Base-by-base conservation (phyloP, 1,140 invertebrate genomes). In the Pseudomyrmex gracilis region DNA sequence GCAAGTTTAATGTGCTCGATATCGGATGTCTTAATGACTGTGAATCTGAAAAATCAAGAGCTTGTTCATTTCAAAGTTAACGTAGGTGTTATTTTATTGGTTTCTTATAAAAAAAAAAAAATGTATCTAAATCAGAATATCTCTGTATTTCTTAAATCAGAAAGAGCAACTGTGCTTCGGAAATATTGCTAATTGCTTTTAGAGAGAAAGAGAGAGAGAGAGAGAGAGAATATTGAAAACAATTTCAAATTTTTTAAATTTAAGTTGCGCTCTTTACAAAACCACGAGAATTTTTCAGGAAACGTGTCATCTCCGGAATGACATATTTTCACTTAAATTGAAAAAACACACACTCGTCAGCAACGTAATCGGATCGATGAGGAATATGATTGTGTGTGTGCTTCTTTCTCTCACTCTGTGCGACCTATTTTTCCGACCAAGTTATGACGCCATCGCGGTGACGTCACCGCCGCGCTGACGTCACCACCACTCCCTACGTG, bases 381-480 rank as follows among this genome's bases (percentile, higher is more conserved):
- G 20, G 17, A 8, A 58, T 49, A 22, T 22, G 55, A 5, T 34
- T 70, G 10, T 13, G 2, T 13, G 2, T 24, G 0, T 5, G n/a
- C 57, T 34, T 20, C 66, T 43, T 22, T 24, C 53, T 61, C 57
- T 70, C 66, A 51, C 20, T 45, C 63, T 47, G 53, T 22, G 68
- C 80, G 86, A 87, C 87, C 86, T 53, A 87, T 71, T 87, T 87
- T 80, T 34, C 51, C 86, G 15, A 1, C 74, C 49, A 34, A 82
- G 83, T 85, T 88, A 85, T 90, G 84, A 89, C 78, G 82, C 61
- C 20, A 49, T 78, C 51, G 73, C 86, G 64, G 86, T 93, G 92
- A 92, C 92, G 92, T 92, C 89, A 92, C 87, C 70, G 60, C 53
- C 66, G 77, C 71, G 34, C 85, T 89, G 89, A 90, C 89, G 89